A percentile compares a stretch with the other conserved stretches of the same genome.
Conservation (phyloP, 2,113 vertebrate species). For the Litocranius walleri region DNA sequence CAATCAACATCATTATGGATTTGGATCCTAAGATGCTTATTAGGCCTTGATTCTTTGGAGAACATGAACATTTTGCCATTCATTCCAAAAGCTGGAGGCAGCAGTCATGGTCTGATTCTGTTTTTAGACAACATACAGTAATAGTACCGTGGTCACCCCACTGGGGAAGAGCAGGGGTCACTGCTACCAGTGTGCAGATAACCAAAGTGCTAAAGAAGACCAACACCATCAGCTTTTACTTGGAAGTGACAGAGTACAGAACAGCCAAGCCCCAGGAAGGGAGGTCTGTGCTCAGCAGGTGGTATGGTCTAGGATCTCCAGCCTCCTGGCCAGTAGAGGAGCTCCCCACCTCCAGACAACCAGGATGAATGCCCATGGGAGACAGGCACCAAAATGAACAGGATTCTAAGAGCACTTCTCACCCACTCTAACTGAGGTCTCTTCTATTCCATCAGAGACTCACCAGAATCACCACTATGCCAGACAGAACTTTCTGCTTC, state of each 20-base stretch:
- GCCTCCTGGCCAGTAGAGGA: background rate
- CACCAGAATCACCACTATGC: background rate
- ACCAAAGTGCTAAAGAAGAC: background rate
- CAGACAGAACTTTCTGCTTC: background rate
- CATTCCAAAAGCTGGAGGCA: conserved; percentile 37
- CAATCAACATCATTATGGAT: background rate
- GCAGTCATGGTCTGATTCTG: background rate
- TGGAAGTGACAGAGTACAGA: background rate
- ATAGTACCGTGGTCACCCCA: background rate
- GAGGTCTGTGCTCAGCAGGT: background rate
- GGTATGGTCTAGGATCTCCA: background rate
- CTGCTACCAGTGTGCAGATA: background rate
- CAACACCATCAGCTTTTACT: background rate
- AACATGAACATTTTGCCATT: conserved; percentile 17
- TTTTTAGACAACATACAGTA: background rate
- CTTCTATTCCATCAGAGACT: background rate
- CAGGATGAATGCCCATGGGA: background rate
- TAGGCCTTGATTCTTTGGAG: background rate
- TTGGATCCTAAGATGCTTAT: conserved; percentile 25
- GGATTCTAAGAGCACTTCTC: background rate
- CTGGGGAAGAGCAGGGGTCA: background rate
- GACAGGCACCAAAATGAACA: background rate
- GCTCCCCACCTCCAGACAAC: background rate
- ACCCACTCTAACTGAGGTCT: background rate
- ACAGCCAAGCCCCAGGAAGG: background rate